Conservation (phyloP, 2,113 vertebrate species). For the Halcyon malimbica region DNA sequence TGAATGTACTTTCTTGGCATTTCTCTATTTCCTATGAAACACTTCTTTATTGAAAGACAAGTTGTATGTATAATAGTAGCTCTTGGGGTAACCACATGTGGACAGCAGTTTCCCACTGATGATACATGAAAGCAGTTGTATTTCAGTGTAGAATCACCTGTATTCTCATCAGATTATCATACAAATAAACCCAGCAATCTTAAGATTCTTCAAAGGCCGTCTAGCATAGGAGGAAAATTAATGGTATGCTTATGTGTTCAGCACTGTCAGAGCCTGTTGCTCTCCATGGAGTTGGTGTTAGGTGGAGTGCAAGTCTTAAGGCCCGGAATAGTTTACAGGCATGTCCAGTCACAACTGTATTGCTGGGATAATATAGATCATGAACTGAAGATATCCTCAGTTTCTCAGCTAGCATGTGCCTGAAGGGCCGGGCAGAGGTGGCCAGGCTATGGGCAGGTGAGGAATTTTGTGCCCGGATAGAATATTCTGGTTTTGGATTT, state of each 20-base stretch:
- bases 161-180: too few species aligned
- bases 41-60: not conserved
- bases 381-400: not conserved
- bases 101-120: not conserved
- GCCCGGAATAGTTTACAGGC: not conserved
- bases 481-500: not conserved
- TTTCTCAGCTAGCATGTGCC: not conserved
- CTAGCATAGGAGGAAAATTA: not conserved
- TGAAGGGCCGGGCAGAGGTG: not conserved
- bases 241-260: not conserved
- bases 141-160: not conserved
- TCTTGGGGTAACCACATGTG: not conserved
- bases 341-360: not conserved
- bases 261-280: not conserved
- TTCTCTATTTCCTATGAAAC: not conserved
- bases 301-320: not conserved
- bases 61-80: not conserved
- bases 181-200: not conserved
- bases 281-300: not conserved
- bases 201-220: not conserved
- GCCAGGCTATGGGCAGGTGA: not conserved
- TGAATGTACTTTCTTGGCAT: not conserved
- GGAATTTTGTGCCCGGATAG: not conserved
- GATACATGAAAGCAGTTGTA: not conserved
- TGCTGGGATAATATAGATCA: not conserved